phyloP scores from a whole-genome alignment of 2,888 invertebrate species.

The Taphrorychus bicolor region DNA sequence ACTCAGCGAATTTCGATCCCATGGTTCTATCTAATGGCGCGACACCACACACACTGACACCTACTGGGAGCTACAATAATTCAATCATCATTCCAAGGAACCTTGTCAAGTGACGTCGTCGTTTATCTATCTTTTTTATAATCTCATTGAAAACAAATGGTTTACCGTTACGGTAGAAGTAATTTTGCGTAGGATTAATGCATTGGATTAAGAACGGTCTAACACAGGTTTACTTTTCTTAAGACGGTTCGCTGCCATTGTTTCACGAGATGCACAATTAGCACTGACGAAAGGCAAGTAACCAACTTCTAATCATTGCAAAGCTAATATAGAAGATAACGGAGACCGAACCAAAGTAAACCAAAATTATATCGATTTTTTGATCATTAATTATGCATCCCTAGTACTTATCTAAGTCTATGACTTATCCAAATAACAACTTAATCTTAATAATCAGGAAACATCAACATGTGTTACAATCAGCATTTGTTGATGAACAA shows the following conservation, averaged over 20 bases:
- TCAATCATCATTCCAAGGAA: background rate
- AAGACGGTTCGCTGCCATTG: background rate
- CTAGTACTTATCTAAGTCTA: too few species aligned
- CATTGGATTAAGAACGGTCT: background rate
- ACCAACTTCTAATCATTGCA: too few species aligned
- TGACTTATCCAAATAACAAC: too few species aligned
- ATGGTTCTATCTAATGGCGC: background rate
- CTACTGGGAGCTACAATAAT: background rate
- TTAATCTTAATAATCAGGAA: too few species aligned
- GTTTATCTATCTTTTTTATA: background rate
- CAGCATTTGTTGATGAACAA: too few species aligned
- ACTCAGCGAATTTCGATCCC: background rate
- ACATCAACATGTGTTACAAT: too few species aligned
- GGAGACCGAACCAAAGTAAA: too few species aligned
- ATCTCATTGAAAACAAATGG: background rate
- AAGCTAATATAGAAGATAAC: too few species aligned
- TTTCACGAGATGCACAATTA: too few species aligned
- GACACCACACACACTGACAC: background rate
- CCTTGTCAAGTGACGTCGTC: conserved; percentile 10
- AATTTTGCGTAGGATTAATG: background rate
- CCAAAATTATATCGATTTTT: too few species aligned
- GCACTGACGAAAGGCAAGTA: too few species aligned
- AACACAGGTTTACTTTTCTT: background rate
- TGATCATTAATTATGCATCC: too few species aligned
- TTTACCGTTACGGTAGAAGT: background rate